Base-by-base conservation (phyloP, 2,888 invertebrate species). In the Hirtodrosophila histrioides region DNA sequence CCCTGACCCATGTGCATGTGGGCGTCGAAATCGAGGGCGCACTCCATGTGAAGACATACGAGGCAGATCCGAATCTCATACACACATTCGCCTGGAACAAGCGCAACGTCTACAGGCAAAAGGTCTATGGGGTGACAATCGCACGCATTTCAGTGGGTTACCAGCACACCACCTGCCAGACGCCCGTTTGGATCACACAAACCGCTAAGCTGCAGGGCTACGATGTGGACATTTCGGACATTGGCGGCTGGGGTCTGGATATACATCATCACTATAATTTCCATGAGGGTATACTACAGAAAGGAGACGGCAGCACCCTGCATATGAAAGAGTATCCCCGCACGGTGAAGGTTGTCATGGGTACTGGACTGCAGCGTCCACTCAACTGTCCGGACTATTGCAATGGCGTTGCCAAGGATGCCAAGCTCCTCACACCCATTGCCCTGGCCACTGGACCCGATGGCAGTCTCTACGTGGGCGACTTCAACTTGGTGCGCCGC, bases 251-350 rank as follows among this genome's bases (percentile, higher is more conserved):
- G 99, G 98, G 99, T 50, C 93, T 99, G 55, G 97, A 99, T 91
- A 97, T 99, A 71, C 99, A 99, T 92, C 99, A 99, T 92, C 97
- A 98, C 91, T 99, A 99, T 92, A 99, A 99, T 92, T 98, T 98
- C 93, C 97, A 98, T 89, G 98, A 99, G 93, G 99, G 97, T 23
- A 98, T 99, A 70, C 93, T 99, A 43, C 99, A 99, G 91, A 98
- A 98, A 91, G 99, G 99, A 37, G 98, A 99, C 89, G 99, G 99
- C 55, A 97, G 97, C 2, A 96, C 98, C 41, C 93, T 99, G 35
- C 98, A 99, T 91, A 94, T 99, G 92, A 98, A 97, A 89, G 96
- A 97, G 89, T 97, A 97, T 89, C 97, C 97, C 43, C 93, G 97
- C 81, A 98, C 96, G 43, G 96, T 99, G 5, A 95, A 96, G 91